Base-by-base conservation (phyloP, 2,797 vertebrate genomes). In the Catamblyrhynchus diadema region DNA sequence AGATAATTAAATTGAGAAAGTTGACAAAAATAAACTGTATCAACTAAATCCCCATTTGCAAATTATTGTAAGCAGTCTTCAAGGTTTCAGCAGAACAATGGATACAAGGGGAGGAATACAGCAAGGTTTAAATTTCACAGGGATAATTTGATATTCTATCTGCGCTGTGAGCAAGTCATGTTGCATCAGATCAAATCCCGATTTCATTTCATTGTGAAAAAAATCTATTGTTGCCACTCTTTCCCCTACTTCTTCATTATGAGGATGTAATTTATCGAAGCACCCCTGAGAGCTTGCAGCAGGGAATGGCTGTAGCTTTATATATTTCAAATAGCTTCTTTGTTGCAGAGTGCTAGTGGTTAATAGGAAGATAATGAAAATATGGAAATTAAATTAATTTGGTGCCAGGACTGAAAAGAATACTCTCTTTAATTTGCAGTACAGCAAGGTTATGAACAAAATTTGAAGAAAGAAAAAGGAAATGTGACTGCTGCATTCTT, bases 301-400 rank as follows among this genome's bases (percentile, higher is more conserved):
- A 65, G 5, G 2, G 93, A 96, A 88, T 77, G 84, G 70, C 23
- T 85, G 73, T 69, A 84, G 74, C 48, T 32, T 89, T 94, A 81
- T 82, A 51, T 93, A 71, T 97, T 97, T 97, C 94, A 94, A 95
- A 96, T 48, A 69, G 92, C 73, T 93, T 90, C 93, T 92, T 95
- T 97, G 96, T 97, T 93, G 79, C 42, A 74, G 78, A 93, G 78
- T 25, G 21, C 56, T 90, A 64, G 71, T 86, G 51, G 75, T 95
- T 98, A 98, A 97, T 96, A 95, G 94, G 93, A 90, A 95, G 94
- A 97, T 97, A 97, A 98, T 97, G 95, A 95, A 96, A 94, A 97
- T 96, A 94, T 91, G 96, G 96, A 97, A 97, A 98, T 97, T 69
- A 70, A 95, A 88, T 42, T 60, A 93, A 81, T 62, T 83, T 69